A percentile compares a stretch with the other conserved stretches of the same genome.
phyloP scores from a whole-genome alignment of 2,888 invertebrate genomes.

The Noctua pronuba region DNA sequence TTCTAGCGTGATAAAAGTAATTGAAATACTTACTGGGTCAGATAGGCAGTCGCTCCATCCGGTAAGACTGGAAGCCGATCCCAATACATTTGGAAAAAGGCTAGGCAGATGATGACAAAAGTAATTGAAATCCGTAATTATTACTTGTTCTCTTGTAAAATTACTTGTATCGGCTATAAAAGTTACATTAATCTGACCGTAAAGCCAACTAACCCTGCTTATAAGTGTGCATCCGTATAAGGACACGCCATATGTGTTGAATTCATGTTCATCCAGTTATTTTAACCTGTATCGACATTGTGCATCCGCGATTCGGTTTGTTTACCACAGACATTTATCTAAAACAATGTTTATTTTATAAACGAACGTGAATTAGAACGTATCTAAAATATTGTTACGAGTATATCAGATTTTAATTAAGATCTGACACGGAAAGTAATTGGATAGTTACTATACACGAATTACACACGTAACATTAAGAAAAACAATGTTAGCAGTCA shows the following conservation, averaged over 20 bases:
- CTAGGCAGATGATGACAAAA: not conserved
- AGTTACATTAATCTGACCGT: constrained; percentile 22
- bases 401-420: constrained; percentile 52
- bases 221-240: constrained; percentile 31
- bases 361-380: constrained; percentile 43
- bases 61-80: too few relatives aligned
- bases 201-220: constrained; percentile 31
- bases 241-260: constrained; percentile 42
- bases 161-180: constrained; percentile 3
- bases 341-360: constrained; percentile 31
- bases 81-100: too few relatives aligned
- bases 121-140: not conserved
- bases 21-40: not conserved
- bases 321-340: constrained; percentile 11
- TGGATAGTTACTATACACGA: constrained; percentile 44
- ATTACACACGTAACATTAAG: constrained; percentile 46
- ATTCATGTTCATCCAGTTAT: constrained; percentile 42
- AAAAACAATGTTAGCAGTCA: constrained; percentile 35
- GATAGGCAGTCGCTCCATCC: too few relatives aligned
- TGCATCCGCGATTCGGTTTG: constrained; percentile 29
- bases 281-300: constrained; percentile 31
- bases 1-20: not conserved
- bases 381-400: constrained; percentile 40
- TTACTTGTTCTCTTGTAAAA: not conserved
- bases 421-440: constrained; percentile 51